Conservation (phyloP, 2,113 vertebrate genomes). For the Azemiops feae region DNA sequence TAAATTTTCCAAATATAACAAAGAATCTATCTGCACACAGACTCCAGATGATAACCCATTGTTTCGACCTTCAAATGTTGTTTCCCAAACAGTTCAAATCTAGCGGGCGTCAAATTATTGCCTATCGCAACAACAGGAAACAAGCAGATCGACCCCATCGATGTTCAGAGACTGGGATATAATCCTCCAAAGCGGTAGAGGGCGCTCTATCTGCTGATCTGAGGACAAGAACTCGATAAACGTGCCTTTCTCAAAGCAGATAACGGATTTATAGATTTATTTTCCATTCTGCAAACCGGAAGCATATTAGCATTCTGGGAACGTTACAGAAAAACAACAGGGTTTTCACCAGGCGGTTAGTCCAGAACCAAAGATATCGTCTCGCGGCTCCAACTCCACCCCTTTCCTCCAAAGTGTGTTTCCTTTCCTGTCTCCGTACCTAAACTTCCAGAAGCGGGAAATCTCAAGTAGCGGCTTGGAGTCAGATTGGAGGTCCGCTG, state of each 20-base stretch:
- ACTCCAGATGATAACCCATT: neutral
- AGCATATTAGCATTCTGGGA: neutral
- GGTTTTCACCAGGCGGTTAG: neutral
- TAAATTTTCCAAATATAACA: neutral
- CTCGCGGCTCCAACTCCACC: neutral
- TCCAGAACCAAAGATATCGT: neutral
- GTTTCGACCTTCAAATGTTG: neutral
- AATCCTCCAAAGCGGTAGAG: neutral
- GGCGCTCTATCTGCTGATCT: neutral
- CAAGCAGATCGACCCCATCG: no score
- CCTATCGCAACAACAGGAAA: neutral
- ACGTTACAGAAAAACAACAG: neutral
- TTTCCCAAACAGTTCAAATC: neutral
- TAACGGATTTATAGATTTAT: neutral
- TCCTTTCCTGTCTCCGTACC: conserved; percentile 28
- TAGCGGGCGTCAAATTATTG: neutral
- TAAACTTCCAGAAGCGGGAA: conserved; percentile 36
- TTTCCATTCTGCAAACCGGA: neutral
- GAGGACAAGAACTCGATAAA: neutral
- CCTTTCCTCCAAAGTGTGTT: neutral
- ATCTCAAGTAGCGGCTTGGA: rapidly evolving
- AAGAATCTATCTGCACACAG: neutral
- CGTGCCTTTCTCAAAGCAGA: neutral
- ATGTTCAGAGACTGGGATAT: neutral
- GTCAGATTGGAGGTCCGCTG: neutral